Evolutionary conservation across 2,888 invertebrate genomes (phyloP).

Genomic region (Oligia latruncula): DNA sequence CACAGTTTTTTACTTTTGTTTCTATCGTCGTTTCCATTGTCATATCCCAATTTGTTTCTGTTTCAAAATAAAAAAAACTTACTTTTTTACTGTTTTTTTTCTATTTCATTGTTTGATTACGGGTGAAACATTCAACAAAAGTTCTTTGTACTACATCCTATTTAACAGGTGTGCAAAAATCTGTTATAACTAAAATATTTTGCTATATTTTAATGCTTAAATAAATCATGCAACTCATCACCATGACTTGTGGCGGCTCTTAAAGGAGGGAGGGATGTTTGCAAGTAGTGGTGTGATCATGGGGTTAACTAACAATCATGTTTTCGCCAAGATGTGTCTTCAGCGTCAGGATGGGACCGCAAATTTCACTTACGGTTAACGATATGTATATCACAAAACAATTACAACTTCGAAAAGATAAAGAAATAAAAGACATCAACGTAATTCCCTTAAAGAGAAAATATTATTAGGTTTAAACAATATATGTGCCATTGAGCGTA

Average conservation of each 20-base stretch:
- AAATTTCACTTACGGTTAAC: background rate
- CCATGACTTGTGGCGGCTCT: background rate
- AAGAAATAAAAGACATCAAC: too few relatives aligned
- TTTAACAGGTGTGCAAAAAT: background rate
- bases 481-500: background rate
- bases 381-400: background rate
- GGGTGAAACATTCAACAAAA: background rate
- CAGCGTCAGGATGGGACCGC: background rate
- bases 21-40: background rate
- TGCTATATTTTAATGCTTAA: too few relatives aligned
- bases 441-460: background rate
- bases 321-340: background rate
- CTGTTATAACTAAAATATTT: background rate
- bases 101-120: background rate
- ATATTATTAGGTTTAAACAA: background rate
- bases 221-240: background rate
- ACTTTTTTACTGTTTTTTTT: background rate
- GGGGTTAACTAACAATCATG: background rate
- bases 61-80: background rate
- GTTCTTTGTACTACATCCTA: too few relatives aligned
- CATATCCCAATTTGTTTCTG: background rate
- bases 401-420: background rate
- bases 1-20: background rate
- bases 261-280: background rate
- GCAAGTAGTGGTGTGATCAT: background rate